Conservation (phyloP, 1,140 invertebrate species). For the Alviniconcha marisindica region DNA sequence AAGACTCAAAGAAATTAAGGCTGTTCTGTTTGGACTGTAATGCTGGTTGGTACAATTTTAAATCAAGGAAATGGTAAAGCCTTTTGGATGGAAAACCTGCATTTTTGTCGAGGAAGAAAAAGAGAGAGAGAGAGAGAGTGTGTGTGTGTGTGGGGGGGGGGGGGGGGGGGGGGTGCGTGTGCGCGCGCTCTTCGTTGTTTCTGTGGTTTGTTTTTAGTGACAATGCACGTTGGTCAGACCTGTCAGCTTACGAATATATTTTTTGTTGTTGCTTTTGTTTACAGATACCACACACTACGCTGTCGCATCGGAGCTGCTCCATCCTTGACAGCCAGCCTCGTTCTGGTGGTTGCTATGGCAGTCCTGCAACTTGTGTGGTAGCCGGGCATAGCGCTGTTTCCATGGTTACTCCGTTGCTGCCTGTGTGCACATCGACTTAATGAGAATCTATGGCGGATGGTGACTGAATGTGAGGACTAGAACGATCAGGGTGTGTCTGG, state of each 20-base stretch:
- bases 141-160: no score
- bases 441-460: neutral
- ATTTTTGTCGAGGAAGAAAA: no score
- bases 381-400: neutral
- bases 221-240: neutral
- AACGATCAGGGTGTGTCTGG: neutral
- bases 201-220: neutral
- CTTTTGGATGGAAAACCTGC: no score
- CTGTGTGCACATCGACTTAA: no score
- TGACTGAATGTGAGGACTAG: neutral
- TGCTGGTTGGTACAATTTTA: no score
- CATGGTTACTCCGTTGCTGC: neutral
- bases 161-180: no score
- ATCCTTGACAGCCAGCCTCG: constrained; percentile 54
- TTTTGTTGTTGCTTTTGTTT: constrained; percentile 51
- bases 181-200: neutral
- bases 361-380: constrained; percentile 11
- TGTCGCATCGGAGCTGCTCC: constrained; percentile 90
- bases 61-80: no score
- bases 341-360: constrained; percentile 44
- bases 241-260: no score
- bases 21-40: no score
- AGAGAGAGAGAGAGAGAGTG: no score
- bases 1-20: no score
- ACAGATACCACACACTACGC: constrained; percentile 82